These are phyloP conservation scores for Prionace glauca DNA, from an alignment of 2,797 vertebrate species.

Conservation along the genomic window DNA sequence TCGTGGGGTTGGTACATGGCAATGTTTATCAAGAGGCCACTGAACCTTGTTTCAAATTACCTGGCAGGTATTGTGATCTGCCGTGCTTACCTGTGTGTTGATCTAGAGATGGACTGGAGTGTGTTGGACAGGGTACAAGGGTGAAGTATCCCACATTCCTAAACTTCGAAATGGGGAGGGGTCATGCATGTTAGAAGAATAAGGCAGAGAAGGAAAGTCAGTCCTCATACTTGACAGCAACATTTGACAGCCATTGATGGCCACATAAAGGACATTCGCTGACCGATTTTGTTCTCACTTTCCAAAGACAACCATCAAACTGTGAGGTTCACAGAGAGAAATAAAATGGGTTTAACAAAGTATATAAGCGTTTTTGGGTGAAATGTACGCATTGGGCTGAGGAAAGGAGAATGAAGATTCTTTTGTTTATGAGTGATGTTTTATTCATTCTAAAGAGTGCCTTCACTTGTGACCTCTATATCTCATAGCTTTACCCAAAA, in stretches of 20 bases:
- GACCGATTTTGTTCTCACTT: background rate
- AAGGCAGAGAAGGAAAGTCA: background rate
- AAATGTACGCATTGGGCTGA: background rate
- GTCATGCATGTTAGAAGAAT: background rate
- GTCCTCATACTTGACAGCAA: background rate
- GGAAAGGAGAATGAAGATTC: background rate
- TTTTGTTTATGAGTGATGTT: conserved; percentile 23
- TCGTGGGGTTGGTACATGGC: background rate
- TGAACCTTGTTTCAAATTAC: background rate
- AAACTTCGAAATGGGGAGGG: background rate
- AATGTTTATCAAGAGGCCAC: background rate
- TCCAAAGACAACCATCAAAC: conserved; percentile 7
- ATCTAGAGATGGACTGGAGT: too few species aligned
- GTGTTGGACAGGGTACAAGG: background rate
- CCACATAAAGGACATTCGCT: background rate
- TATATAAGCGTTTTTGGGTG: background rate
- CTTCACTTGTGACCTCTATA: conserved; percentile 31
- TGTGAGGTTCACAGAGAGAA: background rate
- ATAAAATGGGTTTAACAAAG: background rate
- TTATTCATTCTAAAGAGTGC: conserved; percentile 2
- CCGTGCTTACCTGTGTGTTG: background rate
- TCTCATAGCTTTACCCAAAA: conserved; percentile 34
- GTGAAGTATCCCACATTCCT: background rate
- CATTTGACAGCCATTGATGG: background rate
- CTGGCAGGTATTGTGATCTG: background rate